A percentile compares a stretch with the other conserved stretches of the same genome.
phyloP scores from a whole-genome alignment of 2,113 vertebrate genomes.

The Hippoglossus stenolepis region DNA sequence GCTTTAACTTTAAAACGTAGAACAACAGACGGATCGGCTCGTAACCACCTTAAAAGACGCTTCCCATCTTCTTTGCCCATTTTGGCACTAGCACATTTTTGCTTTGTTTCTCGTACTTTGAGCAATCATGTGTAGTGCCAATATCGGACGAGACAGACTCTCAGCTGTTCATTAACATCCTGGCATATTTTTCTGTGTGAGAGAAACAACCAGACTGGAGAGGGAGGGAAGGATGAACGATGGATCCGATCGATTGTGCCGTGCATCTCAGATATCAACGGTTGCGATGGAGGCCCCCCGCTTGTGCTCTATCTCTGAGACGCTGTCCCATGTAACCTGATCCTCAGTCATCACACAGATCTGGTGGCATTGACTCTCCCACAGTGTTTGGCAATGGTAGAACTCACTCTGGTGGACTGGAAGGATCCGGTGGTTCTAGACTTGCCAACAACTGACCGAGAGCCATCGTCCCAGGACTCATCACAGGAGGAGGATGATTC shows the following conservation, averaged over 20 bases:
- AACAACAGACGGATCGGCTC: background rate
- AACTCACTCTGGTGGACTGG: conserved; percentile 99
- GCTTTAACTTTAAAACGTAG: background rate
- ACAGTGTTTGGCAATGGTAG: conserved; percentile 99
- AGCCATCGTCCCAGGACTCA: conserved; percentile 43
- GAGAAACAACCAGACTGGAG: background rate
- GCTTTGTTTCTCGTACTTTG: conserved; percentile 89
- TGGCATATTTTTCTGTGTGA: background rate
- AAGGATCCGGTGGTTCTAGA: conserved; percentile 99
- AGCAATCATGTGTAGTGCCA: conserved; percentile 99
- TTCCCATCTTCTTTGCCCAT: conserved; percentile 84
- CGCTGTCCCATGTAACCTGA: conserved; percentile 58
- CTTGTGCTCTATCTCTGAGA: conserved; percentile 34
- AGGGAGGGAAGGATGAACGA: conserved; percentile 10
- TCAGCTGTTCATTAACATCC: conserved; percentile 17
- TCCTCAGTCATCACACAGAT: conserved; percentile 21
- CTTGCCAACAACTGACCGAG: conserved; percentile 96
- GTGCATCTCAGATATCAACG: conserved; percentile 55
- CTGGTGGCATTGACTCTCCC: conserved; percentile 72
- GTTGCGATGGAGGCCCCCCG: conserved; percentile 50
- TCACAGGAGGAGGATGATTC: conserved; percentile 15
- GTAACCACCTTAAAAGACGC: background rate
- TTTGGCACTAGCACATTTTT: conserved; percentile 99
- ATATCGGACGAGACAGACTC: conserved; percentile 90
- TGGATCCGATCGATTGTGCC: conserved; percentile 53